Base-by-base conservation (phyloP, 2,888 invertebrate genomes). In the Aquatica leii region DNA sequence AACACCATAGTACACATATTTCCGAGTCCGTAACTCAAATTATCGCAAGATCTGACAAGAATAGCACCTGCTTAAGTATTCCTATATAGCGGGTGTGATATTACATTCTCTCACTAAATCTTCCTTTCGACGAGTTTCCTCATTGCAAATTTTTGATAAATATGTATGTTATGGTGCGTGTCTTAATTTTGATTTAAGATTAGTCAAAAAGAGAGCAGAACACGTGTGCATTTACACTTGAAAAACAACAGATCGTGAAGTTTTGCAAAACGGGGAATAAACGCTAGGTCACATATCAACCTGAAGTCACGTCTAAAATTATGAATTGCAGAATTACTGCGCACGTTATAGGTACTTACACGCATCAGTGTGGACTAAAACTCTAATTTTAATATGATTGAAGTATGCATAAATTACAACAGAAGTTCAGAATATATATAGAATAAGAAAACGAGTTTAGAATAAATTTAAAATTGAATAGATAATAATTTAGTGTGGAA, bases 11-110 rank as follows among this genome's bases (percentile, higher is more conserved):
- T 70, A 70, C 73, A 71, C 71, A 71, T 74, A 75, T 79, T 79
- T 80, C 80, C 80, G 80, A 80, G 78, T 80, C 73, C 75, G 78
- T 79, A 79, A 77, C 74, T 80, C 80, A 80, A 80, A 80, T 78
- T 78, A 80, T 80, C 79, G 75, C 73, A 66, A 66, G 71, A 80
- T 80, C 80, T 78, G 79, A 79, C 80, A 74, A 71, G 74, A 73
- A 76, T 77, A 78, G 78, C 79, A 78, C 79, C 80, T 80, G 78
- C 78, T 70, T 60, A 60, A 50, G 67, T 68, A 68, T 68, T 65
- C 66, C 53, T 56, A 49, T 60, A 48, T 57, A 52, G 63, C 69
- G 69, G 67, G 69, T 69, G 69, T 65, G 63, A 68, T 64, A 66
- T 62, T 59, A 58, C 63, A 62, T 49, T 54, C 34, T 21, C 20